Percentiles rank a stretch among this genome's conserved stretches.
These are phyloP conservation scores for Teleiodes luculella DNA, from an alignment of 2,888 invertebrate genomes.

Conservation along the genomic window DNA sequence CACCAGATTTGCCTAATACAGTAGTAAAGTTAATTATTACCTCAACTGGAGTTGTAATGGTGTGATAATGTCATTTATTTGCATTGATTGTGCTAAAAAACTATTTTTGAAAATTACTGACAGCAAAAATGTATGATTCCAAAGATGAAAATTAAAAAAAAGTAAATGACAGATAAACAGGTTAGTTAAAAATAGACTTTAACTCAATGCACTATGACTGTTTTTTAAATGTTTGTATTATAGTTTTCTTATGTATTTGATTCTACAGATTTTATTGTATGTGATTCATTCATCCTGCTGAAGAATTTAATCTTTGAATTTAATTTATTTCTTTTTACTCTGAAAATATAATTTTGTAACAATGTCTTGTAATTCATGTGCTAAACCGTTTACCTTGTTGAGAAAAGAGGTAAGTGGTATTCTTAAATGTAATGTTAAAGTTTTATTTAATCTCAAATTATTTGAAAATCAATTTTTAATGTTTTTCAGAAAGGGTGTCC, in stretches of 20 bases:
- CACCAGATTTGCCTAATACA: slow-evolving; percentile 52
- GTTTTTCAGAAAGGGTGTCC: slow-evolving; percentile 88
- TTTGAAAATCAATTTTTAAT: too few relatives aligned
- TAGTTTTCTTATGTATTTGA: too few relatives aligned
- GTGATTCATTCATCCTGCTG: too few relatives aligned
- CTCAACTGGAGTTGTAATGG: slow-evolving; percentile 38
- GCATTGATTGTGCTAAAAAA: neutral
- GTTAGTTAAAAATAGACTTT: too few relatives aligned
- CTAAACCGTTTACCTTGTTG: slow-evolving; percentile 83
- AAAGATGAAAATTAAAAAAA: too few relatives aligned
- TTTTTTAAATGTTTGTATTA: too few relatives aligned
- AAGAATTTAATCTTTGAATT: too few relatives aligned
- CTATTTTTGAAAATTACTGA: neutral
- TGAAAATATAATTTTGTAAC: slow-evolving; percentile 3
- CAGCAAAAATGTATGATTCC: slow-evolving; percentile 4
- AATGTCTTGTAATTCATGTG: slow-evolving; percentile 88
- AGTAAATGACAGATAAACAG: too few relatives aligned
- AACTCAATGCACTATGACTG: too few relatives aligned
- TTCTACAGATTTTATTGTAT: too few relatives aligned
- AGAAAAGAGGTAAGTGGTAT: slow-evolving; percentile 81
- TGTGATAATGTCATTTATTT: slow-evolving; percentile 14
- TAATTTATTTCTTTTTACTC: too few relatives aligned
- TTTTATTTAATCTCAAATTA: too few relatives aligned
- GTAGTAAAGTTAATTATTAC: slow-evolving; percentile 46
- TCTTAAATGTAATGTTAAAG: neutral